phyloP scores from a whole-genome alignment of 2,113 vertebrate genomes.

The Trogon surrucura region DNA sequence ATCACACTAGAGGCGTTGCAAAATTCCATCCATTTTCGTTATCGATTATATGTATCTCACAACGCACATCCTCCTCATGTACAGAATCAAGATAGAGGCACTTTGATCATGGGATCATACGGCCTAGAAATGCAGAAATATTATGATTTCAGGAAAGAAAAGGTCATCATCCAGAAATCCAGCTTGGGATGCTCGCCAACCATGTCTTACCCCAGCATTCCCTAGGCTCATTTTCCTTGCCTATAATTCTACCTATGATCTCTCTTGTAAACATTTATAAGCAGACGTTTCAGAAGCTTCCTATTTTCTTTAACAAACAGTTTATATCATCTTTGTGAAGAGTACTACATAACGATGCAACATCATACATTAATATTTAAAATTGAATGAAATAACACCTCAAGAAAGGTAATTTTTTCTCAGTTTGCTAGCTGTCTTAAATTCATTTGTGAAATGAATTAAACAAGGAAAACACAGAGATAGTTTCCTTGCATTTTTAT shows the following conservation, averaged over 20 bases:
- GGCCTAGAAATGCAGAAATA: not conserved
- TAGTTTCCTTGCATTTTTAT: slow-evolving; percentile 34
- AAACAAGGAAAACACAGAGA: slow-evolving; percentile 26
- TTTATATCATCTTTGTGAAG: slow-evolving; percentile 63
- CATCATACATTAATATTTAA: slow-evolving; percentile 76
- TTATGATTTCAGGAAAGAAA: not conserved
- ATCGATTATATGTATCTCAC: not conserved
- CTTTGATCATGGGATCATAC: not conserved
- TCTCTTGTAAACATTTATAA: slow-evolving; percentile 66
- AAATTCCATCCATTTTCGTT: not conserved
- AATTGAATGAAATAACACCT: slow-evolving; percentile 71
- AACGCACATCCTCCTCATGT: not conserved
- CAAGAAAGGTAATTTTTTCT: slow-evolving; percentile 68
- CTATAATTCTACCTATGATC: slow-evolving; percentile 55
- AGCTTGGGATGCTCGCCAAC: not conserved
- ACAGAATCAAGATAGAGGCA: not conserved
- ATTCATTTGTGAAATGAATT: slow-evolving; percentile 63
- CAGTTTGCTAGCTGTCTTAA: slow-evolving; percentile 61
- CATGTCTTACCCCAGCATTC: not conserved
- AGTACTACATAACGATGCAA: slow-evolving; percentile 68
- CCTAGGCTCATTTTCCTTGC: slow-evolving; percentile 26
- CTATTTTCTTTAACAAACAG: slow-evolving; percentile 58
- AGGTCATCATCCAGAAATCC: not conserved
- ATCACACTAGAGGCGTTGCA: not conserved
- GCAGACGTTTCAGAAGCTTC: slow-evolving; percentile 62